phyloP scores from a whole-genome alignment of 2,888 invertebrate genomes.

The Drosophila birchii region DNA sequence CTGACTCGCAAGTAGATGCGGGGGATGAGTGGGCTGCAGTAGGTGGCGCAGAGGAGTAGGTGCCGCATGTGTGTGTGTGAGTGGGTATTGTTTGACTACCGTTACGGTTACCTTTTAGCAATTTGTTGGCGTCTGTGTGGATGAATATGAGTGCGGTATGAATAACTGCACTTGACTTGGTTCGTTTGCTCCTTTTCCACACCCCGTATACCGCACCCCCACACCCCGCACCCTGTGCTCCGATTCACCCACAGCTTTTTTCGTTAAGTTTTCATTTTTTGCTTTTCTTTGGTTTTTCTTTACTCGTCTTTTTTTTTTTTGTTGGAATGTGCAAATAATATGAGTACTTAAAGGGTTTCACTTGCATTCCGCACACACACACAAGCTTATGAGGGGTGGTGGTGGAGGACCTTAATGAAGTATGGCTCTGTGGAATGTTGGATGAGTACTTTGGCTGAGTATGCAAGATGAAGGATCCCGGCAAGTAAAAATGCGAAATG shows the following conservation, averaged over 20 bases:
- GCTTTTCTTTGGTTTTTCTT: conserved; percentile 19
- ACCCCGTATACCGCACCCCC: not conserved
- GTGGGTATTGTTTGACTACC: conserved; percentile 63
- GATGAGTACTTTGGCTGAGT: conserved; percentile 13
- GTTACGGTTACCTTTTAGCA: conserved; percentile 73
- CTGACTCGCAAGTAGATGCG: conserved; percentile 52
- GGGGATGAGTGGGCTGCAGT: conserved; percentile 11
- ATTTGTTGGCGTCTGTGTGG: conserved; percentile 55
- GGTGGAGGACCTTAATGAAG: conserved; percentile 34
- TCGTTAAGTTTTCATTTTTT: conserved; percentile 31
- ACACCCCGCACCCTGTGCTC: not conserved
- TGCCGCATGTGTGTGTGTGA: conserved; percentile 52
- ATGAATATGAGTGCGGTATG: conserved; percentile 56
- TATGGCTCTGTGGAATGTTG: conserved; percentile 38
- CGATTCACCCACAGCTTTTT: conserved; percentile 23
- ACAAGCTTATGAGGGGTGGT: not conserved
- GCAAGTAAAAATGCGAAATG: conserved; percentile 20
- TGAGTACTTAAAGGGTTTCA: conserved; percentile 64
- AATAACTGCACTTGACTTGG: conserved; percentile 77
- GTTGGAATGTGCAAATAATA: conserved; percentile 69
- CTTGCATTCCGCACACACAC: conserved; percentile 31
- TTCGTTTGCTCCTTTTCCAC: conserved; percentile 53
- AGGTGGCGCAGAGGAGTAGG: conserved; percentile 8
- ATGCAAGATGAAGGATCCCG: conserved; percentile 28
- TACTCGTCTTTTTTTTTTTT: conserved; percentile 17